A percentile compares a stretch with the other conserved stretches of the same genome.
Conservation (phyloP, 2,888 invertebrate species). For the Agrotis clavis region DNA sequence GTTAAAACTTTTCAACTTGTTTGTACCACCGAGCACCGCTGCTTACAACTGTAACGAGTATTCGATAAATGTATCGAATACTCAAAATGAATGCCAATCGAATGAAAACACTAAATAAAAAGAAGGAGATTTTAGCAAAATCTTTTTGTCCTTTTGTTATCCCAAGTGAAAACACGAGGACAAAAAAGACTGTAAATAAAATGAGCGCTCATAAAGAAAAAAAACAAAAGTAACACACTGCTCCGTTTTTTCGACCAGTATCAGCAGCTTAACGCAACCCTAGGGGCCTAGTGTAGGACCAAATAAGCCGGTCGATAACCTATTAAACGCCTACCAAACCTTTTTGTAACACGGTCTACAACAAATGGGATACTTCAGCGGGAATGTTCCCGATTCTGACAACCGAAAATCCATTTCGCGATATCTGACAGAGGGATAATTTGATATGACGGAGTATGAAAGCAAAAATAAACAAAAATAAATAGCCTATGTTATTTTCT, state of each 20-base stretch:
- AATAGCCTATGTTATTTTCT: slow-evolving; percentile 41
- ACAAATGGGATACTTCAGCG: slow-evolving; percentile 62
- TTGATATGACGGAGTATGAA: slow-evolving; percentile 72
- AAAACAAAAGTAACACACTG: slow-evolving; percentile 25
- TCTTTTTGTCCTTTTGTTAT: neutral
- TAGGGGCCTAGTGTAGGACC: slow-evolving; percentile 38
- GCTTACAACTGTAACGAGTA: no score
- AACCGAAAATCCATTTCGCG: slow-evolving; percentile 77
- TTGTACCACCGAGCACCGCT: no score
- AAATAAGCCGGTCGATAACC: slow-evolving; percentile 65
- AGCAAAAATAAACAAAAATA: slow-evolving; percentile 62
- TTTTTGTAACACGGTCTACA: slow-evolving; percentile 61
- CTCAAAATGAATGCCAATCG: neutral
- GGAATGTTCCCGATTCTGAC: slow-evolving; percentile 68
- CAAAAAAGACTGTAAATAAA: slow-evolving; percentile 11
- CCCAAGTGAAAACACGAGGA: slow-evolving; percentile 10
- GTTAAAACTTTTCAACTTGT: no score
- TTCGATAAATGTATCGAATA: neutral
- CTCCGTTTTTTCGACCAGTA: slow-evolving; percentile 24
- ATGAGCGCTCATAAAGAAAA: slow-evolving; percentile 19
- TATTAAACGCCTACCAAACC: slow-evolving; percentile 64
- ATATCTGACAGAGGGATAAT: slow-evolving; percentile 79
- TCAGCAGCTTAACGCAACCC: slow-evolving; percentile 44
- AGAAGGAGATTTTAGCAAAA: no score
- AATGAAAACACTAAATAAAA: neutral